Conservation (phyloP, 2,113 vertebrate genomes). For the Baryphthengus martii region DNA sequence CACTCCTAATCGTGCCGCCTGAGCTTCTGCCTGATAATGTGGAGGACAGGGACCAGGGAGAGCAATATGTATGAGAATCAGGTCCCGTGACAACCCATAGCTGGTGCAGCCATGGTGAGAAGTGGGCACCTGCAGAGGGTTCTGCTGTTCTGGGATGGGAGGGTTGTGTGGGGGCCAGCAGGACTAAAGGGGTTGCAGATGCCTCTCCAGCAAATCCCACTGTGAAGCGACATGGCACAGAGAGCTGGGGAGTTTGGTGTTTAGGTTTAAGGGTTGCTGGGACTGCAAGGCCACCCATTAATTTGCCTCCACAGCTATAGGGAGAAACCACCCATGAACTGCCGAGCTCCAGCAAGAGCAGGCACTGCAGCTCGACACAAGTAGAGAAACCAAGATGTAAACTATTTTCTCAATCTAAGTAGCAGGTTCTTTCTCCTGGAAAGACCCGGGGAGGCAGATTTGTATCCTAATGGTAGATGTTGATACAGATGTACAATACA, state of each 20-base stretch:
- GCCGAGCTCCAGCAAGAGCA: not conserved
- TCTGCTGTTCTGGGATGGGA: not conserved
- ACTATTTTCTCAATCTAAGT: not conserved
- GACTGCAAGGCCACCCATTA: not conserved
- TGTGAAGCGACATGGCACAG: not conserved
- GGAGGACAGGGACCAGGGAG: not conserved
- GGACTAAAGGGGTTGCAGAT: not conserved
- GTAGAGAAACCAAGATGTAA: not conserved
- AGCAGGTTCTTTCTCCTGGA: not conserved
- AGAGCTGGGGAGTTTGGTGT: not conserved
- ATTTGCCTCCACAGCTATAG: not conserved
- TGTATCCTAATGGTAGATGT: fast-evolving
- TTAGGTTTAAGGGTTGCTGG: not conserved
- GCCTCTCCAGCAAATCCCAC: not conserved
- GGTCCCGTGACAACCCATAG: not conserved
- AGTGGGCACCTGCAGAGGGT: not conserved
- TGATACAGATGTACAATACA: not conserved
- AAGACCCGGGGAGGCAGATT: not conserved
- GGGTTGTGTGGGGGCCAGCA: fast-evolving
- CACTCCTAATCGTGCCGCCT: not conserved
- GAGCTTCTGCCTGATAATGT: not conserved
- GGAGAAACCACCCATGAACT: fast-evolving
- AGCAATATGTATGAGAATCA: not conserved
- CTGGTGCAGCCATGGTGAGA: not conserved
- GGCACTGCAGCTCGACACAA: not conserved